Evolutionary conservation across 2,888 invertebrate genomes (phyloP).

Genomic region (Elysia crispata): DNA sequence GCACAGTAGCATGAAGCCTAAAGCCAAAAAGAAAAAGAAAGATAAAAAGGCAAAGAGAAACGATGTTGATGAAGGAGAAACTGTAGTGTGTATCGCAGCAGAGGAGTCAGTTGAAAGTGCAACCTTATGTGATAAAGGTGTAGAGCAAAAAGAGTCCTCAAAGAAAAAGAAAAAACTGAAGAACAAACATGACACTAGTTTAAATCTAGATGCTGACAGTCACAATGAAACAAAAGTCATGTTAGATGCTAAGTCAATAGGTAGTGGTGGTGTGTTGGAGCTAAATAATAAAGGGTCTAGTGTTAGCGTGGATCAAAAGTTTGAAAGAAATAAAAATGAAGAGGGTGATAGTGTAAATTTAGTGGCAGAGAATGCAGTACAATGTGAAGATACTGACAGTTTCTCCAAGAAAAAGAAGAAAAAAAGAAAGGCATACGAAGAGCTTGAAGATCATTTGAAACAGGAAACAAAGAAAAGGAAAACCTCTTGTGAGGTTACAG

Average conservation of each 20-base stretch:
- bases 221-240: neutral
- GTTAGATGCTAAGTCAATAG: neutral
- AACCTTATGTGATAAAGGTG: too few relatives aligned
- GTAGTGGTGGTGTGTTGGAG: too few relatives aligned
- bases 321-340: neutral
- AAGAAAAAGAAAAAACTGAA: slow-evolving; percentile 6
- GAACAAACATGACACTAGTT: neutral
- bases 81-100: too few relatives aligned
- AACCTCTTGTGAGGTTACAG: slow-evolving; percentile 11
- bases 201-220: neutral
- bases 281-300: too few relatives aligned
- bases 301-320: too few relatives aligned
- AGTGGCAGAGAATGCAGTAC: neutral
- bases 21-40: slow-evolving; percentile 10
- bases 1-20: too few relatives aligned
- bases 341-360: neutral
- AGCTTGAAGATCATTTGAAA: slow-evolving; percentile 27
- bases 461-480: slow-evolving; percentile 37
- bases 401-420: slow-evolving; percentile 1
- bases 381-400: neutral
- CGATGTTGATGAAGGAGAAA: slow-evolving; percentile 29
- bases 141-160: neutral
- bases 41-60: slow-evolving; percentile 42
- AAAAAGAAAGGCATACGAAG: slow-evolving; percentile 13
- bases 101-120: too few relatives aligned